Evolutionary conservation across 2,113 vertebrate genomes (phyloP).

Genomic region (Xenus cinereus): DNA sequence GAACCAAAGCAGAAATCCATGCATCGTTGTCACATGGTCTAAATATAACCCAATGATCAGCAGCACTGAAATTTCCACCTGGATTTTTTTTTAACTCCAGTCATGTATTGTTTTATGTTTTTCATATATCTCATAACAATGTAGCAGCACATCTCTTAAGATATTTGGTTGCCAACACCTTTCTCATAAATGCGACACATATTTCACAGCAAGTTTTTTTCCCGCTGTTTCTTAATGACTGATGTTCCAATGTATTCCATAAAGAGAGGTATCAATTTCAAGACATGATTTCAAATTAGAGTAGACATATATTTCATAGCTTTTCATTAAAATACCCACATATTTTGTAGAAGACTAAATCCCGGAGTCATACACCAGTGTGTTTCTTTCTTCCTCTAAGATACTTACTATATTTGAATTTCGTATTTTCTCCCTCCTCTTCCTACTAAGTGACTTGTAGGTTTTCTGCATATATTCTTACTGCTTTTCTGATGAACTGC

Average conservation of each 20-base stretch:
- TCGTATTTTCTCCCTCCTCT: not conserved
- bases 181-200: not conserved
- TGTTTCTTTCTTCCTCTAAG: not conserved
- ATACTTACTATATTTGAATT: not conserved
- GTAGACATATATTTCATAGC: not conserved
- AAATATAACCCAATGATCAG: not conserved
- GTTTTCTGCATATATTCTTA: not conserved
- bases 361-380: fast-evolving
- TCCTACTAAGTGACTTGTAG: not conserved
- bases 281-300: not conserved
- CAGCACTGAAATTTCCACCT: not conserved
- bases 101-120: not conserved
- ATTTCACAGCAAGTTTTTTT: not conserved
- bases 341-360: not conserved
- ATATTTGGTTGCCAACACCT: not conserved
- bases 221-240: not conserved
- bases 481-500: not conserved
- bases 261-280: not conserved
- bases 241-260: not conserved
- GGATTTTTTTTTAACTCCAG: not conserved
- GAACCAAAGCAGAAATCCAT: not conserved
- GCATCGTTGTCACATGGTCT: fast-evolving
- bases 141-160: not conserved
- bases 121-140: not conserved
- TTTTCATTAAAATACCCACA: not conserved